phyloP scores from a whole-genome alignment of 2,797 vertebrate species.

The Fundulus diaphanus region DNA sequence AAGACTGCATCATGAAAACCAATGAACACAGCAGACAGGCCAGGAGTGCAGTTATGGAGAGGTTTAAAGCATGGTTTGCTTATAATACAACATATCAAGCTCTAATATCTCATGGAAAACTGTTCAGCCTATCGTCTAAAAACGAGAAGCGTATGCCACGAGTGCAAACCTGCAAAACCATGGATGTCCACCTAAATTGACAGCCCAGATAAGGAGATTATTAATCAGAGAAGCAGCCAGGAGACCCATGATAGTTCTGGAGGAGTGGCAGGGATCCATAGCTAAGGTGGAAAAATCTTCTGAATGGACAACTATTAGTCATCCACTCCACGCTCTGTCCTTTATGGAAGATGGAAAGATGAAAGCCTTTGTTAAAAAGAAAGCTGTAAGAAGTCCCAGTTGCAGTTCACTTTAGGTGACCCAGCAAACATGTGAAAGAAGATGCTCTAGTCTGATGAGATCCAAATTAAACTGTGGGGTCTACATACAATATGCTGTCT shows the following conservation, averaged over 20 bases:
- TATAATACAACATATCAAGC: too few relatives aligned
- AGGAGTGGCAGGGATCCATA: background rate
- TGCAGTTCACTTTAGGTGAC: background rate
- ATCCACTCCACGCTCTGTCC: background rate
- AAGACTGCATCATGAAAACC: too few relatives aligned
- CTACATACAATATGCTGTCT: background rate
- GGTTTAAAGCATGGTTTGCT: too few relatives aligned
- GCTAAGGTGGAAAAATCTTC: background rate
- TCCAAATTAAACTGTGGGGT: background rate
- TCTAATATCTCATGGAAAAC: too few relatives aligned
- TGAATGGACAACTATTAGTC: background rate
- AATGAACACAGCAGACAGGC: too few relatives aligned
- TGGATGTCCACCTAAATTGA: background rate
- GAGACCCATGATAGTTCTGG: background rate
- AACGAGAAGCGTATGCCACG: background rate
- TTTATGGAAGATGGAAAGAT: background rate
- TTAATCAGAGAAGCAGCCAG: background rate
- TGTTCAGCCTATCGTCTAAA: too few relatives aligned
- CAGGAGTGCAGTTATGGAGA: too few relatives aligned
- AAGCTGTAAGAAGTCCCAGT: background rate
- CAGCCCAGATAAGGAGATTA: background rate
- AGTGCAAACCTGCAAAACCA: background rate
- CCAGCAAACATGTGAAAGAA: background rate
- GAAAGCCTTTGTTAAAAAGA: background rate
- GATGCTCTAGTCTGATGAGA: background rate